Base-by-base conservation (phyloP, 2,888 invertebrate species). In the Nomada hirtipes region DNA sequence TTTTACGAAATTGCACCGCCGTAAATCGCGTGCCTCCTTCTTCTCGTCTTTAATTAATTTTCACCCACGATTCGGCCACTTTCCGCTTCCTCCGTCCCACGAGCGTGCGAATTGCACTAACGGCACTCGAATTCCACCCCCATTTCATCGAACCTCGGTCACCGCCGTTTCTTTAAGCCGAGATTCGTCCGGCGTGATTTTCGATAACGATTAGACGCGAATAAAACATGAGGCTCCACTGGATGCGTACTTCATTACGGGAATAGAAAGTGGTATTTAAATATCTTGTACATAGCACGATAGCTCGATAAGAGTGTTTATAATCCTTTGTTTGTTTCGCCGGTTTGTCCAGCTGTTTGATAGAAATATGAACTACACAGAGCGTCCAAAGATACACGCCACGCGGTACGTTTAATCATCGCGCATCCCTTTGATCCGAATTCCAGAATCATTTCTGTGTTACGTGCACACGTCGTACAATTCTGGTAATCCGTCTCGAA, bases 1-100 rank as follows among this genome's bases (percentile, higher is more conserved):
- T 78, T 78, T 63, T 75, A 77, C 79, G 65, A 80, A 87, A 85
- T 86, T 79, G 70, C 63, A 57, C 63, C 76, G 36, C 52, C 50
- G n/a, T 74, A 65, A 80, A 59, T 75, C 71, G 57, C 53, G 44
- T 20, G 26, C 55, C 64, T 47, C 42, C 23, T 55, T 63, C 61
- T 69, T 50, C 13, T 13, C 26, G 20, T 13, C 26, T 47, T 60
- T 44, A 36, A 67, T 65, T 57, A 60, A 55, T 76, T 59, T 55
- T 20, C 18, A 44, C 3, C 10, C 60, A 36, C 36, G 50, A 50
- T 47, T 68, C 60, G n/a, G n/a, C 59, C 26, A 60, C 50, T 65
- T 63, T 23, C 36, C 72, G 53, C 15, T 52, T 53, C 50, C 3
- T 52, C n/a, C 3, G 10, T 67, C 52, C 63, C 2, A 0, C 15